Percentiles rank a stretch among this genome's conserved stretches.
Evolutionary conservation across 2,113 vertebrate species (phyloP).

Genomic region (Mustela lutreola): DNA sequence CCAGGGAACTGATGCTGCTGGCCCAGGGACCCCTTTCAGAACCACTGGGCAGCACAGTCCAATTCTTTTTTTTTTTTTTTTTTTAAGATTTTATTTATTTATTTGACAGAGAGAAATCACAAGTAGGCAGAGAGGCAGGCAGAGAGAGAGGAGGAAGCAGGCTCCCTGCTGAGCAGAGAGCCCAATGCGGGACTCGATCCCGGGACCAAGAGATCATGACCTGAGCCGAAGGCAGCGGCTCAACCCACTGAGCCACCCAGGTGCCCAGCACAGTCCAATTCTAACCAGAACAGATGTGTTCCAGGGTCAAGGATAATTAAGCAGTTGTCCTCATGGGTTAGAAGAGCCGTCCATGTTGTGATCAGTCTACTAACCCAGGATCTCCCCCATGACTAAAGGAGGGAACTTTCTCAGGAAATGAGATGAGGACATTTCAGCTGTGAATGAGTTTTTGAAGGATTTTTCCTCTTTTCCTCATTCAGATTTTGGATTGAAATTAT

Average conservation of each 20-base stretch:
- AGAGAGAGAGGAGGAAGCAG: no score
- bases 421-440: background rate
- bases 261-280: no score
- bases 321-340: background rate
- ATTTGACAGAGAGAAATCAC: no score
- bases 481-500: background rate
- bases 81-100: no score
- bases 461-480: background rate
- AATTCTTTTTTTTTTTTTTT: no score
- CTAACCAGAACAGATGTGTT: background rate
- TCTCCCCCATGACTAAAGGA: background rate
- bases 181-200: no score
- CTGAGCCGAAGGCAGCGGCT: no score
- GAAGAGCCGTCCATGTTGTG: background rate
- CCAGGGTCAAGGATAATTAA: background rate
- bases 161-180: no score
- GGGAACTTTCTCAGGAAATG: background rate
- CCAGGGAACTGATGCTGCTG: background rate
- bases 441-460: background rate
- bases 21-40: background rate
- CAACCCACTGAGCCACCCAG: no score
- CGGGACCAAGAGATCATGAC: no score
- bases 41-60: background rate
- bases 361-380: background rate
- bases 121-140: no score